These are phyloP conservation scores for Trachelipus rathkii DNA, from an alignment of 1,140 invertebrate genomes.

Conservation along the genomic window DNA sequence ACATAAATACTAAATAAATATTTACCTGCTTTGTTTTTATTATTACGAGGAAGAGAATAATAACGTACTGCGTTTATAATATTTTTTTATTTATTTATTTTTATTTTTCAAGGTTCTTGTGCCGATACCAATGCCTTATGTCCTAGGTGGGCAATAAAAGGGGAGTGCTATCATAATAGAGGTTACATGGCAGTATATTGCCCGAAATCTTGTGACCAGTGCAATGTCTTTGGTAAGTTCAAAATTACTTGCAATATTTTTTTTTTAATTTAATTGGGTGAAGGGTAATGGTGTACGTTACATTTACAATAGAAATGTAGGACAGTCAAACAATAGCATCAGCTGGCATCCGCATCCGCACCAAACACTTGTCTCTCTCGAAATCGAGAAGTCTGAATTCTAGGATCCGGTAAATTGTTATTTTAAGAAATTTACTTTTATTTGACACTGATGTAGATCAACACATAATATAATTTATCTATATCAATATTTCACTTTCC, in stretches of 20 bases:
- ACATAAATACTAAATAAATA: neutral
- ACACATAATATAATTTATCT: neutral
- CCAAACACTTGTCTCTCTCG: too few relatives aligned
- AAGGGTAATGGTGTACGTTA: too few relatives aligned
- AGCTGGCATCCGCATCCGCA: too few relatives aligned
- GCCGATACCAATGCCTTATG: conserved; percentile 30
- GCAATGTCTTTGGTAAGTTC: conserved; percentile 34
- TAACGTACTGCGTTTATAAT: too few relatives aligned
- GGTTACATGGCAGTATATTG: conserved; percentile 42
- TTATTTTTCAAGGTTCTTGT: conserved; percentile 25
- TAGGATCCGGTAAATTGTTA: neutral
- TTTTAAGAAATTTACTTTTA: neutral
- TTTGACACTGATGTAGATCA: neutral
- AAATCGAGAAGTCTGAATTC: neutral
- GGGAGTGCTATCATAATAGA: conserved; percentile 36
- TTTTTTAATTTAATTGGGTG: neutral
- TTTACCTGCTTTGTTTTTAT: neutral
- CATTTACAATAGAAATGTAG: too few relatives aligned
- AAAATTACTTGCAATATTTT: neutral
- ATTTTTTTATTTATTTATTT: too few relatives aligned
- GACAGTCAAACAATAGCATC: neutral
- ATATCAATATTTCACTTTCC: neutral
- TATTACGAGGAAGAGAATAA: too few relatives aligned
- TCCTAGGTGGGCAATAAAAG: conserved; percentile 25
- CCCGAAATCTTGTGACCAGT: conserved; percentile 35